Evolutionary conservation across 1,140 invertebrate genomes (phyloP).

Genomic region (Drosophila erecta): DNA sequence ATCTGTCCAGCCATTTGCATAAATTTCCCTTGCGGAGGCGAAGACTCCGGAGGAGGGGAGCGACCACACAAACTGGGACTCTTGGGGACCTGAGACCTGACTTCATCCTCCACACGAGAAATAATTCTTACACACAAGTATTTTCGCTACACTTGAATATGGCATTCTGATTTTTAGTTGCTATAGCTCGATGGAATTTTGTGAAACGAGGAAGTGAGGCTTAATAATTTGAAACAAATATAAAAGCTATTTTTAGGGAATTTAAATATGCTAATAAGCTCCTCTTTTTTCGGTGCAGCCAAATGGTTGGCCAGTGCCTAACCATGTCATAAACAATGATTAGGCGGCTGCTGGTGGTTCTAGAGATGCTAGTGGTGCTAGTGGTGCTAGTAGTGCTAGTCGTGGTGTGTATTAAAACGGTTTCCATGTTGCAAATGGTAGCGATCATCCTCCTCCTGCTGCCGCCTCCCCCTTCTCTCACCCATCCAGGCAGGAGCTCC

Average conservation of each 20-base stretch:
- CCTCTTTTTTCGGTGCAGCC: background rate
- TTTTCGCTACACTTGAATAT: background rate
- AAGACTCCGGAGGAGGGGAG: background rate
- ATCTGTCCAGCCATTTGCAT: conserved; percentile 65
- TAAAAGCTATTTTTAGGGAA: background rate
- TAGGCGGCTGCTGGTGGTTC: conserved; percentile 41
- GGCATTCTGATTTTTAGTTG: background rate
- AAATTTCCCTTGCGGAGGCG: conserved; percentile 72
- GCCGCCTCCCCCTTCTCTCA: background rate
- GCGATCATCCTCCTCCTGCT: conserved; percentile 25
- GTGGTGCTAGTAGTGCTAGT: conserved; percentile 19
- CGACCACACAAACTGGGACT: conserved; percentile 30
- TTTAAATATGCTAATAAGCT: background rate
- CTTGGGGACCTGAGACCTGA: conserved; percentile 9
- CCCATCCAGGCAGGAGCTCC: background rate
- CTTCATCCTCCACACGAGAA: conserved; percentile 9
- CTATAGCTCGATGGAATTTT: background rate
- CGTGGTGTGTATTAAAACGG: conserved; percentile 72
- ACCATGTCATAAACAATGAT: conserved; percentile 58
- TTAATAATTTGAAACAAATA: no score
- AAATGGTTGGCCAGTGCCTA: conserved; percentile 33
- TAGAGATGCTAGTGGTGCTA: conserved; percentile 3
- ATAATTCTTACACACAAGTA: background rate
- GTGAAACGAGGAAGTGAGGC: no score
- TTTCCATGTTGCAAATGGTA: conserved; percentile 58